phyloP scores from a whole-genome alignment of 2,888 invertebrate genomes.

The Drosophila pseudotakahashii region DNA sequence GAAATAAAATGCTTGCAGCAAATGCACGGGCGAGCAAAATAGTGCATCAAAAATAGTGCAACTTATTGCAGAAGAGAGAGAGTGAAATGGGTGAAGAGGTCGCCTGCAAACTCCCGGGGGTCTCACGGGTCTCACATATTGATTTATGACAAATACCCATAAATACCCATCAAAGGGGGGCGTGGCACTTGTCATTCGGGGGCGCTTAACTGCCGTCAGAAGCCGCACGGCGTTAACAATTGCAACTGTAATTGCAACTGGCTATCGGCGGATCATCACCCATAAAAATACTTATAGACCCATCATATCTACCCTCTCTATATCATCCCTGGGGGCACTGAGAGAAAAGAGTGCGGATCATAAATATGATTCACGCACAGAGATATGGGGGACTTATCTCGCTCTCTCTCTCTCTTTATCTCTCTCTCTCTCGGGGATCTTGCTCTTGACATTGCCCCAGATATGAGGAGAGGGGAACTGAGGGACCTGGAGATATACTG shows the following conservation, averaged over 20 bases:
- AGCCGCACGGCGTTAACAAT: slow-evolving; percentile 44
- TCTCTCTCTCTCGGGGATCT: slow-evolving; percentile 12
- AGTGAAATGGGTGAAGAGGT: not conserved
- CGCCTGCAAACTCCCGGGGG: not conserved
- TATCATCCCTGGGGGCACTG: slow-evolving; percentile 1
- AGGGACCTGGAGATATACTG: not conserved
- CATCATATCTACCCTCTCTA: not conserved
- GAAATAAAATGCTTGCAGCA: slow-evolving; percentile 39
- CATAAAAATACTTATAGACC: slow-evolving; percentile 8
- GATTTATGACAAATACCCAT: slow-evolving; percentile 65
- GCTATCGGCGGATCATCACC: slow-evolving; percentile 25
- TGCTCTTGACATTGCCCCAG: slow-evolving; percentile 39
- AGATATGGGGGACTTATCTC: slow-evolving; percentile 14
- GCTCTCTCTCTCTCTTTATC: not conserved
- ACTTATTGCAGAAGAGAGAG: slow-evolving; percentile 24
- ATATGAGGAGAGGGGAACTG: slow-evolving; percentile 1
- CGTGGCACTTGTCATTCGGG: slow-evolving; percentile 8
- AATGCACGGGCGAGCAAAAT: slow-evolving; percentile 44
- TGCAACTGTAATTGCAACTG: slow-evolving; percentile 42
- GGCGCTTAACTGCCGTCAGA: slow-evolving; percentile 47
- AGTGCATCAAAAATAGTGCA: slow-evolving; percentile 60
- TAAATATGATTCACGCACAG: slow-evolving; percentile 28
- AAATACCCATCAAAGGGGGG: slow-evolving; percentile 42
- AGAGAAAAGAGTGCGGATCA: slow-evolving; percentile 12
- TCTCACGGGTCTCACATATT: slow-evolving; percentile 44